Evolutionary conservation across 2,888 invertebrate genomes (phyloP), one percentile per base, ranked within the genome.

Genomic region (Coelopa pilipes): DNA sequence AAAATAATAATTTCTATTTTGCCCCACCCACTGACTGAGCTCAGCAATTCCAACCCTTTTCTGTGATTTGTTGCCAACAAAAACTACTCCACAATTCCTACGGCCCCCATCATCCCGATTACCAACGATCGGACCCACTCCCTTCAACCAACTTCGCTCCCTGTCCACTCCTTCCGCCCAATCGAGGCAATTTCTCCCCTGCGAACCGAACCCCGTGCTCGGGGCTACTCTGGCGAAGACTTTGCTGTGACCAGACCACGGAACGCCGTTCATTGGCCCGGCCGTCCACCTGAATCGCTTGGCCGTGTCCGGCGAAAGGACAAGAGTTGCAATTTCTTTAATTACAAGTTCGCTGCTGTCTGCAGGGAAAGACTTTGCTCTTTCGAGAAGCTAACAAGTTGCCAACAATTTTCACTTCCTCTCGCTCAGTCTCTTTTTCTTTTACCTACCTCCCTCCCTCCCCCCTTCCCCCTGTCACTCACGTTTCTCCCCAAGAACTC

Each of bases 311-410:
- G n/a, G n/a, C 9, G 2, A 62, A 15, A n/a, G 24, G 15, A 53
- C 13, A 53, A 62, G 34, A 62, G 34, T 62, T 45, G 62, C 62
- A 62, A 62, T 62, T 34, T 62, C 34, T 62, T 62, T 62, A 62
- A 62, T 62, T 62, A 62, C 45, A 62, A 45, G 34, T 62, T 34
- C 13, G 24, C 1, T 15, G 34, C 11, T 12, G 60, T 3, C 15
- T 15, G 34, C 12, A 10, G 11, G 13, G 7, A 15, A n/a, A 9
- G 7, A 55, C 55, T 59, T 59, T 21, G 24, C 47, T 47, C 50
- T 24, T 13, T 12, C 10, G 11, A 3, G 19, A 24, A 21, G 50
- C 24, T 34, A 66, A 24, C 24, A 50, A 50, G 49, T 65, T 66
- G 49, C 13, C 50, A 50, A 66, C 7, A 50, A 4, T 15, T 47